phyloP scores from a whole-genome alignment of 30 jellyfish, hydroid and myxozoan genomes.

The Turritopsis dohrnii region DNA sequence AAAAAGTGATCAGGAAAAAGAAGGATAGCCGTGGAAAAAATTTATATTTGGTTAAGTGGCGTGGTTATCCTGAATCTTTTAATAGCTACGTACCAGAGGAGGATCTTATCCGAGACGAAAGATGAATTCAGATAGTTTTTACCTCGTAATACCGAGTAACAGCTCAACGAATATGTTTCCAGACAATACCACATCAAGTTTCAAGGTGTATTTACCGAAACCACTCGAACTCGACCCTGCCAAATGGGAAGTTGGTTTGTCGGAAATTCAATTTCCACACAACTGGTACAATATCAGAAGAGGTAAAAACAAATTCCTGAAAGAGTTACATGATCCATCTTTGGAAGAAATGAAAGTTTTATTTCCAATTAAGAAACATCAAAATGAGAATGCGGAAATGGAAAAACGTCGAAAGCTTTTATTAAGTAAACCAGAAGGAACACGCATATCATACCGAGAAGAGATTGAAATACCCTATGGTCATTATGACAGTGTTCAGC shows the following conservation, averaged over 20 bases:
- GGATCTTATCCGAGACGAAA: not conserved
- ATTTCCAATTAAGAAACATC: not conserved
- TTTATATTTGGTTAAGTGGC: not conserved
- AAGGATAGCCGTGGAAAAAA: not conserved
- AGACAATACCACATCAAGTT: conserved; percentile 25
- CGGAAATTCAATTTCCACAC: conserved; percentile 11
- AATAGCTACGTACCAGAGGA: conserved; percentile 22
- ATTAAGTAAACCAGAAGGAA: not conserved
- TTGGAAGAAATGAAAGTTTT: conserved; percentile 4
- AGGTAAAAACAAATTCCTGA: conserved; percentile 3
- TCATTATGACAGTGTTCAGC: not conserved
- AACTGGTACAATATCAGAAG: conserved; percentile 6
- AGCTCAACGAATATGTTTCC: conserved; percentile 12
- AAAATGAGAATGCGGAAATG: not conserved
- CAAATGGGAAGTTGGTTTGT: conserved; percentile 22
- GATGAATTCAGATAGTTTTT: not conserved
- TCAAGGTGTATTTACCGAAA: conserved; percentile 7
- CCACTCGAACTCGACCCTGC: conserved; percentile 19
- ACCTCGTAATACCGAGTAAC: conserved; percentile 28
- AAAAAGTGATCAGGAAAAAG: conserved; percentile 37
- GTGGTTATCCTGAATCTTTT: conserved; percentile 3
- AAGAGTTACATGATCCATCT: not conserved
- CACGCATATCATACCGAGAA: not conserved
- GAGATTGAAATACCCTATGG: not conserved
- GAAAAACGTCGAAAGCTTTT: not conserved